Conservation (phyloP, 1,140 invertebrate species). For the Oreohelix idahoensis region DNA sequence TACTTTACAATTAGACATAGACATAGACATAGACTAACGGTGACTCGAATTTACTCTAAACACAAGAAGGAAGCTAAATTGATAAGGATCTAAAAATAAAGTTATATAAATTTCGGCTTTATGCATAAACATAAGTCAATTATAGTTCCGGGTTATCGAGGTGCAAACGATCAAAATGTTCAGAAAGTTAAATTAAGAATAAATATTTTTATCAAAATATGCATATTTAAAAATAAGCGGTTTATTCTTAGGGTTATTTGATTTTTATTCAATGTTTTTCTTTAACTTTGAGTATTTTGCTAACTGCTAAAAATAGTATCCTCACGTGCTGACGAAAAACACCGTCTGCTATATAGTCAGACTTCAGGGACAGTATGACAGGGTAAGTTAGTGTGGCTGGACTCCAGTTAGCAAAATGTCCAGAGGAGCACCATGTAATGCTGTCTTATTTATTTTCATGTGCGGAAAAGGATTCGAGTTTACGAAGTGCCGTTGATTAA, state of each 20-base stretch:
- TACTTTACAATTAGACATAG: too few species aligned
- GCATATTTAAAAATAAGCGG: too few species aligned
- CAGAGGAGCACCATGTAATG: too few species aligned
- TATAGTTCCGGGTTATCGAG: constrained; percentile 3
- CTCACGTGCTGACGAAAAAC: neutral
- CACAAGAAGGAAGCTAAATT: neutral
- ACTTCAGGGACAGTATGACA: too few species aligned
- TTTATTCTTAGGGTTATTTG: too few species aligned
- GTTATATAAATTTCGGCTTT: neutral
- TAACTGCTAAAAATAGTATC: neutral
- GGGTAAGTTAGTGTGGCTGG: too few species aligned
- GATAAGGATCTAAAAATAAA: neutral
- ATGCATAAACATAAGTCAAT: neutral
- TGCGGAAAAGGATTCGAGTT: too few species aligned
- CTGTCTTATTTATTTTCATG: too few species aligned
- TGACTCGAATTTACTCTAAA: neutral
- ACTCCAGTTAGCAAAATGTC: too few species aligned
- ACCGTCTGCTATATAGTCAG: neutral
- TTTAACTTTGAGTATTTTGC: too few species aligned
- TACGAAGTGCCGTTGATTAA: too few species aligned
- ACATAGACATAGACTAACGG: neutral
- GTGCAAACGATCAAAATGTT: neutral
- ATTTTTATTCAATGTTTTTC: too few species aligned
- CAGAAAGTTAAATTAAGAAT: neutral
- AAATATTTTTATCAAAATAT: neutral